Conservation (phyloP, 2,113 vertebrate species). For the Calyptomena viridis region DNA sequence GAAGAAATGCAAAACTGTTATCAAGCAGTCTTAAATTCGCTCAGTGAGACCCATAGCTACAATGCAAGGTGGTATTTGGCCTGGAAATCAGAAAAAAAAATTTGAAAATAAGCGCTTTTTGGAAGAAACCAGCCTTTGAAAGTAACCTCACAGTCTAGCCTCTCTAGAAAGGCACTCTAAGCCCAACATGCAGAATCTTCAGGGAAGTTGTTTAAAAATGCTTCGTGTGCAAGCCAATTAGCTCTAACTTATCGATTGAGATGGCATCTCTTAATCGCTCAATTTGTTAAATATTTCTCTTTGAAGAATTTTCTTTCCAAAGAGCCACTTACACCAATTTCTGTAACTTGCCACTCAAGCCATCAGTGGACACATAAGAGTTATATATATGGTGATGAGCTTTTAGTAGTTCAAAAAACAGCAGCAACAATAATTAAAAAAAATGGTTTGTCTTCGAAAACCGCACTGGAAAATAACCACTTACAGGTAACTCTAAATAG, state of each 20-base stretch:
- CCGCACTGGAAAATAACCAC: constrained; percentile 55
- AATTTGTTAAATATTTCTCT: constrained; percentile 43
- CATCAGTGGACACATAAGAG: neutral
- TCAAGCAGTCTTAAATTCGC: neutral
- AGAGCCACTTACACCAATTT: neutral
- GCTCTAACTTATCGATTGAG: neutral
- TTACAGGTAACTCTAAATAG: constrained; percentile 46
- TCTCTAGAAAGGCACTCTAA: neutral
- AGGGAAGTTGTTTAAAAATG: neutral
- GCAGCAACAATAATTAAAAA: neutral
- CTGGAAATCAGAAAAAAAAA: neutral
- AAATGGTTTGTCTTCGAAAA: constrained; percentile 7
- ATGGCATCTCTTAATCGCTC: neutral
- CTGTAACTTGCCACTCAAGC: neutral
- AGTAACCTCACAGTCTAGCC: neutral
- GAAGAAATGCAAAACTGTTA: neutral
- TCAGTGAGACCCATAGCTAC: neutral
- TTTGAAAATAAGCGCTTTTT: neutral
- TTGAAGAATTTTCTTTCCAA: neutral
- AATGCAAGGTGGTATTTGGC: neutral
- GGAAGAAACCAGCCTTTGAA: neutral
- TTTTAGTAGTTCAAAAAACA: neutral
- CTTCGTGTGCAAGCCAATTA: constrained; percentile 23
- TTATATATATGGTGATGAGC: neutral
- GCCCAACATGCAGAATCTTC: neutral